Conservation (phyloP, 2,888 invertebrate genomes). For the Aphelenchoides bicaudatus region DNA sequence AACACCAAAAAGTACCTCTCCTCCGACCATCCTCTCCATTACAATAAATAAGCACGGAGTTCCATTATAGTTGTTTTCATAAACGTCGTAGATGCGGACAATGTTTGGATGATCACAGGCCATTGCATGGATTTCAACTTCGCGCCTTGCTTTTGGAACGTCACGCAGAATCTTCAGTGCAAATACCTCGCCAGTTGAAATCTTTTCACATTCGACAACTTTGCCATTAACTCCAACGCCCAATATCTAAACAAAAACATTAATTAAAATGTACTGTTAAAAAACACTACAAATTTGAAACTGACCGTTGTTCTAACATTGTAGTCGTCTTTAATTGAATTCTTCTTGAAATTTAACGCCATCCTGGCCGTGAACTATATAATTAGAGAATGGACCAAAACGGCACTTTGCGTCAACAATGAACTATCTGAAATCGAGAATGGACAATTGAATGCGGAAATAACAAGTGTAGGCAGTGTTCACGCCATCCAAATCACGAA, state of each 20-base stretch:
- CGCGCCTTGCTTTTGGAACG: constrained; percentile 84
- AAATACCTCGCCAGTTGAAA: constrained; percentile 74
- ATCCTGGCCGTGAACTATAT: background rate
- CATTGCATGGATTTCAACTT: constrained; percentile 87
- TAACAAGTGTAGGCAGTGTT: no score
- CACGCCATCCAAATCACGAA: no score
- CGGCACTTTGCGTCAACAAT: no score
- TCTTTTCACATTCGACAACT: constrained; percentile 87
- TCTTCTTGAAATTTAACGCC: constrained; percentile 27
- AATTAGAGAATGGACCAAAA: background rate
- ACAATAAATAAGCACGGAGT: constrained; percentile 88
- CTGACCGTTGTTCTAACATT: constrained; percentile 32
- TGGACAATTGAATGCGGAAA: no score
- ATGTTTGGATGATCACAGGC: constrained; percentile 86
- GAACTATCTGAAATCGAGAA: no score
- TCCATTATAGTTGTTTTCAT: constrained; percentile 89
- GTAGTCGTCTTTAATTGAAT: constrained; percentile 42
- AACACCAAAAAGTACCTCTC: constrained; percentile 79
- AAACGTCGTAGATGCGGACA: constrained; percentile 86
- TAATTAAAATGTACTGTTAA: constrained; percentile 17
- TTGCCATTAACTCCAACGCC: constrained; percentile 97
- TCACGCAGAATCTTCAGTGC: constrained; percentile 90
- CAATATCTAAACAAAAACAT: constrained; percentile 63
- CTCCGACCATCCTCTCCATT: constrained; percentile 99
- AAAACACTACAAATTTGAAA: constrained; percentile 14